Base-by-base conservation (phyloP, 2,888 invertebrate genomes). In the Leucophenga maculata region DNA sequence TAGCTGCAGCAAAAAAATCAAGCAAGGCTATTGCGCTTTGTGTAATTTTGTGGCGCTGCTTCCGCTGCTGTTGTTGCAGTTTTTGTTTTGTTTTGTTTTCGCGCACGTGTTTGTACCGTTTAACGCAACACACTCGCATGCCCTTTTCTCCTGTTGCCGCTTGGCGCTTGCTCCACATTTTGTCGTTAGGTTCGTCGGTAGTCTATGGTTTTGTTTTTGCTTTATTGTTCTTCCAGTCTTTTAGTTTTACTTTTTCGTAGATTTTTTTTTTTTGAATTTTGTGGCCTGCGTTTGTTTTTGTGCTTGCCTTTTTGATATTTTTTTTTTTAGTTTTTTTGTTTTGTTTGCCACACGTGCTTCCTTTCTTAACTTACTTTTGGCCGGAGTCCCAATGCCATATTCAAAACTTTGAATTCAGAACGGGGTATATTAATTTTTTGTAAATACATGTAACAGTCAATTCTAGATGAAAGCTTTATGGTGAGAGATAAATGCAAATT, bases 211-310 rank as follows among this genome's bases (percentile, higher is more conserved):
- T 73, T 71, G 26, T 26, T 72, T 70, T 52, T 65, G 39, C 22
- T 20, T 67, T 20, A 52, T 60, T 26, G 60, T 16, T 1, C 39
- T 39, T 1, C 3, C 39, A 39, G 39, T 11, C 39, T 39, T 39
- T 39, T 39, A 39, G 39, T 9, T 74, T 72, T 72, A 59, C 67
- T 71, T 75, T 74, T 75, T 76, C 73, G 75, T 77, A 65, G 77
- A 74, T 73, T 72, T 77, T 72, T 75, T 70, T 57, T 72, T 72
- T 69, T 68, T 13, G 22, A 59, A 26, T 59, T 67, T 59, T 68
- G 70, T 67, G 57, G 59, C 31, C 48, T 50, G n/a, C 50, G 50
- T 50, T 60, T 72, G 44, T 67, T n/a, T 54, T 54, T 67, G 69
- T 64, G 69, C 67, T 72, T 69, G 70, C 72, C 32, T 13, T 60